Percentiles rank a stretch among this genome's conserved stretches.
These are phyloP conservation scores for Aphelenchoides besseyi DNA, from an alignment of 1,140 invertebrate genomes.

Conservation along the genomic window DNA sequence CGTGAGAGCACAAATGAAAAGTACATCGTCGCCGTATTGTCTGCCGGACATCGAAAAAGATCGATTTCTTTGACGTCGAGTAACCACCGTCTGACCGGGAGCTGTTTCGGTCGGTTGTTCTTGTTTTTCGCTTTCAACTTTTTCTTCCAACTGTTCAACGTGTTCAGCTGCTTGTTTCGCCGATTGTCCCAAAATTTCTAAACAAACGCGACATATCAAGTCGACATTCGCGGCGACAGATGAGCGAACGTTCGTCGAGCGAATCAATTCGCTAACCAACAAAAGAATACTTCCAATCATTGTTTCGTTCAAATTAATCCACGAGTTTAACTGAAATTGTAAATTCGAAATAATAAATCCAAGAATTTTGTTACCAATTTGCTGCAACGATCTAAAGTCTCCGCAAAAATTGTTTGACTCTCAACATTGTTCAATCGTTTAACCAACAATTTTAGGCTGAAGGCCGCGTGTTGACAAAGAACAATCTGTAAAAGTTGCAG, in stretches of 20 bases:
- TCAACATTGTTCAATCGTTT: slow-evolving; percentile 24
- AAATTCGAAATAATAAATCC: slow-evolving; percentile 20
- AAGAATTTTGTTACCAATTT: slow-evolving; percentile 20
- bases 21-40: slow-evolving; percentile 34
- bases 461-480: slow-evolving; percentile 36
- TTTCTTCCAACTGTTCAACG: slow-evolving; percentile 19
- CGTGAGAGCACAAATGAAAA: slow-evolving; percentile 29
- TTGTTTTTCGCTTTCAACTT: slow-evolving; percentile 20
- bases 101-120: background rate
- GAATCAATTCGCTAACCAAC: slow-evolving; percentile 27
- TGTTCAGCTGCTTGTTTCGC: slow-evolving; percentile 13
- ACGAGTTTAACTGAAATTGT: slow-evolving; percentile 20
- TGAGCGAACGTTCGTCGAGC: slow-evolving; percentile 25
- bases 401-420: slow-evolving; percentile 21
- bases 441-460: slow-evolving; percentile 32
- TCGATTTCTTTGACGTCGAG: background rate
- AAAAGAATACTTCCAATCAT: slow-evolving; percentile 34
- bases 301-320: slow-evolving; percentile 24
- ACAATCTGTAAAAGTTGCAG: slow-evolving; percentile 13
- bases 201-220: slow-evolving; percentile 4
- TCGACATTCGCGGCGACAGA: slow-evolving; percentile 21
- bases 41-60: slow-evolving; percentile 22
- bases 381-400: slow-evolving; percentile 25
- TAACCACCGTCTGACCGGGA: background rate
- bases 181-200: slow-evolving; percentile 32